A percentile compares a stretch with the other conserved stretches of the same genome.
phyloP scores from a whole-genome alignment of 2,888 invertebrate genomes.

The Drosophila subsilvestris region DNA sequence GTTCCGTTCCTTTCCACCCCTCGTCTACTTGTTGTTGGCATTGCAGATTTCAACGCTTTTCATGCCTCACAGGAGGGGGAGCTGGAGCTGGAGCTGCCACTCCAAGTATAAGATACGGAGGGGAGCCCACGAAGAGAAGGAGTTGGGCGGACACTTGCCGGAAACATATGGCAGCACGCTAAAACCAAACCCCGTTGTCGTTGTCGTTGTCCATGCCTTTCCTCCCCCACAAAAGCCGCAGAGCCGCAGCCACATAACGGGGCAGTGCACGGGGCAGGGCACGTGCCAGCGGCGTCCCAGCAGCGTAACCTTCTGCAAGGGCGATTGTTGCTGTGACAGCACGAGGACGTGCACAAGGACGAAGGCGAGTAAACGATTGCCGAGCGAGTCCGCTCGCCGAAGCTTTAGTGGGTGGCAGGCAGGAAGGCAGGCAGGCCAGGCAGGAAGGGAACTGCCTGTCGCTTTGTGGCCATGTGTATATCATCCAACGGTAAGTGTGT shows the following conservation, averaged over 20 bases:
- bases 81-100: background rate
- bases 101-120: background rate
- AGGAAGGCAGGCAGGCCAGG: no score
- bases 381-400: conserved; percentile 41
- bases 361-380: conserved; percentile 30
- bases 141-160: conserved; percentile 69
- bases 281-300: conserved; percentile 54
- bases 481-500: conserved; percentile 1
- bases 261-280: conserved; percentile 62
- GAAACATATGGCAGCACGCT: conserved; percentile 76
- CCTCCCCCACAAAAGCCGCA: conserved; percentile 34
- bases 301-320: conserved; percentile 68
- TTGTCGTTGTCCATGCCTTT: conserved; percentile 16
- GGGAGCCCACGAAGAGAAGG: background rate
- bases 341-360: conserved; percentile 51
- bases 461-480: conserved; percentile 16
- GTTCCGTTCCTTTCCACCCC: conserved; percentile 38
- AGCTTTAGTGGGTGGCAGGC: conserved; percentile 33
- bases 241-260: conserved; percentile 67
- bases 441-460: no score
- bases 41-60: conserved; percentile 71
- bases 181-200: conserved; percentile 68
- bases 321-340: conserved; percentile 28
- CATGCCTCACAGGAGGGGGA: conserved; percentile 41
- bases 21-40: conserved; percentile 57